Evolutionary conservation across 2,113 vertebrate species (phyloP).

Genomic region (Pantherophis guttatus): DNA sequence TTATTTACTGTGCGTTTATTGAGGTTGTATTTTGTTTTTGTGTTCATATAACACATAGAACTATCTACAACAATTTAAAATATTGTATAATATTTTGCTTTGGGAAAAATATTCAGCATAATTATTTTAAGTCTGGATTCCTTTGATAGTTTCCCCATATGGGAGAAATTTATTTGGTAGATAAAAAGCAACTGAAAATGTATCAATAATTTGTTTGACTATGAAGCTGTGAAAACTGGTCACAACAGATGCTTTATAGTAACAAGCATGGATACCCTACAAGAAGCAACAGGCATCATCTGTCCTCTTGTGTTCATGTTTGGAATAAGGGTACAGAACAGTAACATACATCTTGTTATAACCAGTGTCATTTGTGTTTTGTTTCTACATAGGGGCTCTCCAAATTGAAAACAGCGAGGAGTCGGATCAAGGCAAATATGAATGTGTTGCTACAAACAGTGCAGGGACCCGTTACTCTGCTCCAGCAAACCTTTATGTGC

Average conservation of each 20-base stretch:
- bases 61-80: neutral
- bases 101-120: constrained; percentile 31
- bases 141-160: constrained; percentile 47
- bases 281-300: constrained; percentile 21
- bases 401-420: constrained; percentile 98
- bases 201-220: constrained; percentile 36
- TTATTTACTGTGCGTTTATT: neutral
- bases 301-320: neutral
- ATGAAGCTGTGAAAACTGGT: constrained; percentile 22
- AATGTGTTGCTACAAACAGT: constrained; percentile 94
- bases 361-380: constrained; percentile 52
- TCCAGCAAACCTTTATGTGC: constrained; percentile 94
- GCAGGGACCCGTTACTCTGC: constrained; percentile 95
- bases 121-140: constrained; percentile 32
- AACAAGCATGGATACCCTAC: neutral
- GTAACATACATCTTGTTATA: constrained; percentile 28
- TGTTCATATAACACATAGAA: neutral
- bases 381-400: constrained; percentile 84
- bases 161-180: constrained; percentile 5
- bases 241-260: neutral
- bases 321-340: neutral
- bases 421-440: constrained; percentile 98
- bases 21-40: neutral
- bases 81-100: neutral
- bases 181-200: constrained; percentile 27